Conservation (phyloP, 2,888 invertebrate species). For the Cenopis cana region DNA sequence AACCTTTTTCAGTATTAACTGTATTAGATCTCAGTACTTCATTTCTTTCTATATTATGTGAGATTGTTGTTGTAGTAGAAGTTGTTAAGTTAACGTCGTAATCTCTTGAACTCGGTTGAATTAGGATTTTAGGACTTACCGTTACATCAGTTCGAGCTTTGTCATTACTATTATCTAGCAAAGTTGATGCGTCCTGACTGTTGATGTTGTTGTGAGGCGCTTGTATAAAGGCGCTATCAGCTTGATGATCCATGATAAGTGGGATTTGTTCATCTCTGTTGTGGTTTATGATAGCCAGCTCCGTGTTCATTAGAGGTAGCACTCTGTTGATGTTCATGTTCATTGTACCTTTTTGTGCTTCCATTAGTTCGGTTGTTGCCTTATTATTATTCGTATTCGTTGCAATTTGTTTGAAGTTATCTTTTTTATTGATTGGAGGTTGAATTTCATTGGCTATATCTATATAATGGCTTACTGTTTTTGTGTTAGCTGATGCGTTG, state of each 20-base stretch:
- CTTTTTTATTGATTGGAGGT: neutral
- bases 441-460: neutral
- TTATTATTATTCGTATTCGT: neutral
- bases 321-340: neutral
- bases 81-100: neutral
- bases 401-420: neutral
- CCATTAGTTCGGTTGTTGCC: neutral
- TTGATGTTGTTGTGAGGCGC: neutral
- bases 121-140: neutral
- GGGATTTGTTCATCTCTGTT: neutral
- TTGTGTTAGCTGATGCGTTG: neutral
- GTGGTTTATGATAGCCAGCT: neutral
- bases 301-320: neutral
- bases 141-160: neutral
- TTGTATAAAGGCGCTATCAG: neutral
- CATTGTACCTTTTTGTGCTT: neutral
- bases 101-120: neutral
- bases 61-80: neutral
- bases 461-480: neutral
- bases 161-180: neutral
- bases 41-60: neutral
- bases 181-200: neutral
- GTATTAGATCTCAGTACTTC: neutral
- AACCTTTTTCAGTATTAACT: neutral
- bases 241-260: neutral